phyloP scores from a whole-genome alignment of 2,113 vertebrate species.

The Atrichornis clamosus region DNA sequence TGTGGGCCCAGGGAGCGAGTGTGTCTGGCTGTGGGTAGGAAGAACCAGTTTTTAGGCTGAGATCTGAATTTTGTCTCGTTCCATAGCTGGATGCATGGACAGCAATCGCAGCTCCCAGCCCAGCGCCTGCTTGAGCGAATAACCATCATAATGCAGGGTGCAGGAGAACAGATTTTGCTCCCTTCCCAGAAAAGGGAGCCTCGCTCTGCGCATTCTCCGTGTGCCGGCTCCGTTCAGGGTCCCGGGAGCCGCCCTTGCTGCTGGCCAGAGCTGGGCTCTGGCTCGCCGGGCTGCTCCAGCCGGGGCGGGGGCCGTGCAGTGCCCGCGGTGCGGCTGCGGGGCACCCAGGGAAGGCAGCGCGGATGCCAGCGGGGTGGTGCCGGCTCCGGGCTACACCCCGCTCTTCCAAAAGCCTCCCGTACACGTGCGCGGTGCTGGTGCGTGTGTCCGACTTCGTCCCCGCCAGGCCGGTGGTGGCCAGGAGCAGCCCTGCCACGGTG shows the following conservation, averaged over 20 bases:
- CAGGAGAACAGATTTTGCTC: background rate
- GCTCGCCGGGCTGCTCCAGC: background rate
- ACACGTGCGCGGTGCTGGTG: no score
- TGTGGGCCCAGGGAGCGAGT: background rate
- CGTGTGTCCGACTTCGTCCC: no score
- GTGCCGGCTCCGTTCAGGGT: background rate
- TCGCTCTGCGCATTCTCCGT: background rate
- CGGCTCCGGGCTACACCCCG: no score
- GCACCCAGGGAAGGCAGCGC: no score
- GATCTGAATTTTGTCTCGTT: background rate
- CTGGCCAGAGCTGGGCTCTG: background rate
- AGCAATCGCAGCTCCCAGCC: background rate
- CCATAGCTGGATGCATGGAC: background rate
- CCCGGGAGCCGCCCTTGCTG: background rate
- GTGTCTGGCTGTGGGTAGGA: background rate
- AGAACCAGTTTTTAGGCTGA: background rate
- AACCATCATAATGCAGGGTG: background rate
- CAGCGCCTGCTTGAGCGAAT: background rate
- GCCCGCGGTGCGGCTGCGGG: fast-evolving
- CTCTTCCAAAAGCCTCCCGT: no score
- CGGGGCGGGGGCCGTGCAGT: no score
- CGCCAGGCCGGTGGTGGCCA: no score
- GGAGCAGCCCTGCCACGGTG: no score
- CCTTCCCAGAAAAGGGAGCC: background rate
- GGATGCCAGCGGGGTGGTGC: no score